These are phyloP conservation scores for Pelochelys cantorii DNA, from an alignment of 2,797 vertebrate genomes.

Conservation along the genomic window DNA sequence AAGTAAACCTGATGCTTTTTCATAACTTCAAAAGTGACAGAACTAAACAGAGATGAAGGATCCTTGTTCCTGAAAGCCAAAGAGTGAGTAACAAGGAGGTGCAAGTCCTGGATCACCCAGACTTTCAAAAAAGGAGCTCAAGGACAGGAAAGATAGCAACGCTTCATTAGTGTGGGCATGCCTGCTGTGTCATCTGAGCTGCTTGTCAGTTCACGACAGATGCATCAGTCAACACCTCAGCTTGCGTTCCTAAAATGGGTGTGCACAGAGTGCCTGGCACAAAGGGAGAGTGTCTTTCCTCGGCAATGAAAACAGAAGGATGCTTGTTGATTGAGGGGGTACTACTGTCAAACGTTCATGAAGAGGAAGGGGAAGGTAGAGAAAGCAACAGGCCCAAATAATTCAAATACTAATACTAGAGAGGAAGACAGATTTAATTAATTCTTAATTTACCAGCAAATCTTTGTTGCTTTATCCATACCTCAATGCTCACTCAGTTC, in stretches of 20 bases:
- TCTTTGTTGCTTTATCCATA: background rate
- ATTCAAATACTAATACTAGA: background rate
- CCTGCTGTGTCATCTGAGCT: background rate
- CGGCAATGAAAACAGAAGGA: background rate
- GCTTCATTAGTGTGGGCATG: background rate
- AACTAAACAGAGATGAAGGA: constrained; percentile 40
- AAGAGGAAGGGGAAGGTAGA: background rate
- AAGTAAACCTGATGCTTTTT: constrained; percentile 43
- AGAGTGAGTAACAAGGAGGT: background rate
- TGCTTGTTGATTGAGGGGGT: background rate
- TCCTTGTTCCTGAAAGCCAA: background rate
- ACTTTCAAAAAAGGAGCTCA: background rate
- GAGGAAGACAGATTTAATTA: background rate
- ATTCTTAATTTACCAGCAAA: constrained; percentile 10
- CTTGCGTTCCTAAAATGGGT: background rate
- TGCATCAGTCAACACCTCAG: background rate
- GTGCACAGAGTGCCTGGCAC: background rate
- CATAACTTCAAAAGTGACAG: constrained; percentile 61
- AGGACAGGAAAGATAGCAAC: background rate
- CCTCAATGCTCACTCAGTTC: background rate
- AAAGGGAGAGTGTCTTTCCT: background rate
- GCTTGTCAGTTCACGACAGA: background rate
- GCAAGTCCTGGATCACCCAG: background rate
- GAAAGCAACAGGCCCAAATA: background rate
- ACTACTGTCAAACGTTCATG: background rate